Base-by-base conservation (phyloP, 2,888 invertebrate genomes). In the Plagodis dolabraria region DNA sequence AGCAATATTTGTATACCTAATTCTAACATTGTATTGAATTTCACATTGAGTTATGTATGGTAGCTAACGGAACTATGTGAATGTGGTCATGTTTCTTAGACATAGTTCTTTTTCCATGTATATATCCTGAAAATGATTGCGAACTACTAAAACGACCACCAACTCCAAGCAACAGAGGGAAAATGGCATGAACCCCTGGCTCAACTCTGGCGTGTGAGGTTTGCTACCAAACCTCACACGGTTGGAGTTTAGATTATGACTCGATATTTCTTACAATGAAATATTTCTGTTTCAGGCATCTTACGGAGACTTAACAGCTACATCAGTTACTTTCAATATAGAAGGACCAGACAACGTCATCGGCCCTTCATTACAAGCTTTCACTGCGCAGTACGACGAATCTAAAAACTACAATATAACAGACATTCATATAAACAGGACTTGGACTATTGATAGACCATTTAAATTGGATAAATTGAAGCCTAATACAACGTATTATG, bases 311-410 rank as follows among this genome's bases (percentile, higher is more conserved):
- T 50, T 71, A 59, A 78, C 80, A 33, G 80, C 89, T 38, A 82
- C 85, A 33, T 83, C 90, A 38, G 81, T 78, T 0, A 81, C 78
- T 1, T 92, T 91, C 54, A 43, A 63, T 9, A 79, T 91, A 6
- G 65, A 69, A n/a, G 70, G 68, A 5, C 84, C 84, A 34, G 65
- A 62, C 0, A 45, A 64, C n/a, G 65, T 72, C 2, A 71, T 73
- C 7, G 83, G 85, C 0, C 90, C 90, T 6, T 60, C 72, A 0
- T 68, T 89, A 6, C 70, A 81, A 22, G 92, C 88, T 0, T 87
- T 76, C 61, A 81, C 76, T 7, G 82, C 87, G 0, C 86, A 86
- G 63, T 92, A 92, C 53, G 91, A 92, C 34, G 76, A 79, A 53
- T 61, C 62, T 2, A 76, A 73, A 0, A 86, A 82, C 58, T 91